Evolutionary conservation across 2,113 vertebrate genomes (phyloP).

Genomic region (Nicator chloris): DNA sequence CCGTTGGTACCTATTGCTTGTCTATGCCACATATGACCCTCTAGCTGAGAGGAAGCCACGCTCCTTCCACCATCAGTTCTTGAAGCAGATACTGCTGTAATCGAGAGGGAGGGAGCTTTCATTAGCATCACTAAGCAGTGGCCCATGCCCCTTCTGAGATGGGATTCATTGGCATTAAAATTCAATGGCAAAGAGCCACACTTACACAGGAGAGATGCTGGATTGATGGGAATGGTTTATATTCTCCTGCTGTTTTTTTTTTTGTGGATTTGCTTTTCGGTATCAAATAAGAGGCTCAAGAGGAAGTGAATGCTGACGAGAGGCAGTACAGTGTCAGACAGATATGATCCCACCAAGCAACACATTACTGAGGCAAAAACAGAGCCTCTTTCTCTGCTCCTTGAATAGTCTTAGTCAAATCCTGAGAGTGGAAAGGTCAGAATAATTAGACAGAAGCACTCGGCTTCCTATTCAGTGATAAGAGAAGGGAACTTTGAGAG

Average conservation of each 20-base stretch:
- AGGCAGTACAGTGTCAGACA: neutral
- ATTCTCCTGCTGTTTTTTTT: neutral
- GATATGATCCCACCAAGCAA: neutral
- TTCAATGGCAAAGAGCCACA: neutral
- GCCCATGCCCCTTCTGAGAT: neutral
- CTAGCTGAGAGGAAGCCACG: neutral
- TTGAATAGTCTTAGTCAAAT: constrained; percentile 25
- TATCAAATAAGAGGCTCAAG: neutral
- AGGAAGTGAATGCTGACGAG: neutral
- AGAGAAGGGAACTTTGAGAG: neutral
- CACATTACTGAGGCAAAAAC: neutral
- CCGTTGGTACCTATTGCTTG: rapidly evolving
- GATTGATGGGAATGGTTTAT: neutral
- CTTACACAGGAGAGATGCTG: neutral
- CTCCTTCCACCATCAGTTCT: neutral
- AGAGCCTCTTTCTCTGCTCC: neutral
- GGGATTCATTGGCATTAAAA: neutral
- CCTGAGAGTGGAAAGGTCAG: constrained; percentile 28
- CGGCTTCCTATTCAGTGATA: neutral
- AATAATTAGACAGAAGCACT: constrained; percentile 40
- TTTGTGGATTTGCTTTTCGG: rapidly evolving
- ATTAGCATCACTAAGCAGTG: neutral
- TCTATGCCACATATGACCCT: neutral
- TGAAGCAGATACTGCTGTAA: neutral
- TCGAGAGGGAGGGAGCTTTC: neutral